Conservation (phyloP, 2,888 invertebrate genomes). For the Caenorhabditis parvicauda region DNA sequence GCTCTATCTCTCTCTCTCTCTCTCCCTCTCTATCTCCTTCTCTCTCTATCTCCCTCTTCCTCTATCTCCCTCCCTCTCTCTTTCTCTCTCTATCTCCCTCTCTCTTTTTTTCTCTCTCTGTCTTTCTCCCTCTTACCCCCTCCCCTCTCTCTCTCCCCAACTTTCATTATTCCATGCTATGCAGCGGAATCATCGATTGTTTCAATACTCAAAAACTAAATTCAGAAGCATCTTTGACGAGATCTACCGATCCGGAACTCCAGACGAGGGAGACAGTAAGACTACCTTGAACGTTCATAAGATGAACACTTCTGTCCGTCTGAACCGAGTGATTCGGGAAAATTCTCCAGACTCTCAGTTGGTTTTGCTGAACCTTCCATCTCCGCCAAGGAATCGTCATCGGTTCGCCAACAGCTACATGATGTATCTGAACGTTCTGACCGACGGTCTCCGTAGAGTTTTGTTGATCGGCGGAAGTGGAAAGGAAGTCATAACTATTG, state of each 20-base stretch:
- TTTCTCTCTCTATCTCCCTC: too few species aligned
- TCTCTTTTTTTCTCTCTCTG: too few species aligned
- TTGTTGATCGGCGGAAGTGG: constrained; percentile 81
- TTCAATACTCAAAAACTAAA: not conserved
- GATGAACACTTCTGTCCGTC: constrained; percentile 97
- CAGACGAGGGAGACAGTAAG: constrained; percentile 17
- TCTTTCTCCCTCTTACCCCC: too few species aligned
- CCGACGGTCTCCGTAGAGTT: constrained; percentile 81
- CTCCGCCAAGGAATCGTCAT: constrained; percentile 33
- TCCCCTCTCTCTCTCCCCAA: too few species aligned
- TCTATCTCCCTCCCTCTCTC: too few species aligned
- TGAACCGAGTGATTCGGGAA: constrained; percentile 95
- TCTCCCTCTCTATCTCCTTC: too few species aligned
- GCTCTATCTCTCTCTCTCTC: too few species aligned
- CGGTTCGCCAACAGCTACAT: constrained; percentile 42
- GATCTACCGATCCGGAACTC: constrained; percentile 27
- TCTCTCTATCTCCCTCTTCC: too few species aligned
- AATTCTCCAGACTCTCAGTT: constrained; percentile 95
- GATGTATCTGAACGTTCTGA: constrained; percentile 94
- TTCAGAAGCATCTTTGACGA: constrained; percentile 28
- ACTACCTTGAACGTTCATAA: constrained; percentile 74
- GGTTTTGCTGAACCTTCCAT: constrained; percentile 63
- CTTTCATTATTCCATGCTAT: not conserved
- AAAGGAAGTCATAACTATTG: constrained; percentile 97
- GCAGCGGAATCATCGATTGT: not conserved